A percentile compares a stretch with the other conserved stretches of the same genome.
Conservation (phyloP, 2,113 vertebrate genomes). For the Scomber japonicus region DNA sequence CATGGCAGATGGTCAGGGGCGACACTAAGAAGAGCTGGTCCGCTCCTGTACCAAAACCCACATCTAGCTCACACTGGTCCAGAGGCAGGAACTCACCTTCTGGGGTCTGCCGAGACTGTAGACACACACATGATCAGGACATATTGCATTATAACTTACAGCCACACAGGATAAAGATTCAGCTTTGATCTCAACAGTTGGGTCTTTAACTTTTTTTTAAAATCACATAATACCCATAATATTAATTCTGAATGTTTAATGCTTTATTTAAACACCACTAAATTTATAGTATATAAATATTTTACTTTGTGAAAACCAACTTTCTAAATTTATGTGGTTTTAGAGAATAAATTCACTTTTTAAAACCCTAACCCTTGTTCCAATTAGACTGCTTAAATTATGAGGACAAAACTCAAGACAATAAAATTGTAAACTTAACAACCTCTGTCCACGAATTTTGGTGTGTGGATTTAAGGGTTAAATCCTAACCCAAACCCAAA, state of each 20-base stretch:
- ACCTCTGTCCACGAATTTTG: too few species aligned
- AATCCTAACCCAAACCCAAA: too few species aligned
- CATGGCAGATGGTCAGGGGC: slow-evolving; percentile 92
- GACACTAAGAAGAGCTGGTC: slow-evolving; percentile 94
- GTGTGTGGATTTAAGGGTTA: too few species aligned
- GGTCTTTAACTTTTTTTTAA: too few species aligned
- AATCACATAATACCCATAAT: neutral
- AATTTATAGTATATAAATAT: too few species aligned
- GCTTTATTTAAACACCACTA: neutral
- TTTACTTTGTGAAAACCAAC: too few species aligned
- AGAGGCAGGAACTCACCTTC: slow-evolving; percentile 93
- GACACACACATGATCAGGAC: slow-evolving; percentile 34
- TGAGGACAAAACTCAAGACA: too few species aligned
- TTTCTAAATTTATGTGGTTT: too few species aligned
- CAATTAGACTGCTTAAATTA: too few species aligned
- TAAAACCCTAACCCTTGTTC: too few species aligned
- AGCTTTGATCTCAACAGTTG: neutral
- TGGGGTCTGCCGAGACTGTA: slow-evolving; percentile 91
- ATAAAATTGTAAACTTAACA: too few species aligned
- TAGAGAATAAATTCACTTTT: too few species aligned
- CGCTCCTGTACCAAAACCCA: slow-evolving; percentile 92
- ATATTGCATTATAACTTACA: neutral
- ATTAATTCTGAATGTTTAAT: neutral
- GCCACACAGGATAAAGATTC: neutral
- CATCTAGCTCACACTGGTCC: slow-evolving; percentile 92